A percentile compares a stretch with the other conserved stretches of the same genome.
Conservation (phyloP, 23 tunicate species). For the Ascidia mentula region DNA sequence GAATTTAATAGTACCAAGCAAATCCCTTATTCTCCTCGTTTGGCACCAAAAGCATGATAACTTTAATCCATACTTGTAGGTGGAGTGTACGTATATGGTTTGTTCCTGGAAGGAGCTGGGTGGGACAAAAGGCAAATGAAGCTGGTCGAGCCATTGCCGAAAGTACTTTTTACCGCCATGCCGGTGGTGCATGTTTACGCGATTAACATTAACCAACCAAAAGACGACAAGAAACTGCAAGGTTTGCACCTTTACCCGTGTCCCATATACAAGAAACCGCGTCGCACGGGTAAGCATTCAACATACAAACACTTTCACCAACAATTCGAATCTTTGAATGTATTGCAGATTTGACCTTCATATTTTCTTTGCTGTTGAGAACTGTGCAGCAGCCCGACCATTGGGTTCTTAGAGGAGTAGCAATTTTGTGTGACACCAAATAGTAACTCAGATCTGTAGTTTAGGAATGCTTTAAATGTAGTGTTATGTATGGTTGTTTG, state of each 20-base stretch:
- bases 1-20: no score
- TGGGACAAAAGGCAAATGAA: conserved; percentile 78
- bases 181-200: conserved; percentile 90
- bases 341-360: conserved; percentile 77
- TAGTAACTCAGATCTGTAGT: no score
- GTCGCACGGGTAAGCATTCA: conserved; percentile 54
- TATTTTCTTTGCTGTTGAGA: conserved; percentile 54
- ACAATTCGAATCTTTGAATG: no score
- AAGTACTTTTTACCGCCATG: conserved; percentile 71
- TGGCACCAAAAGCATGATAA: no score
- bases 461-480: no score
- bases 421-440: conserved; percentile 83
- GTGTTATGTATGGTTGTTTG: no score
- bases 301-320: no score
- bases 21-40: no score
- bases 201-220: conserved; percentile 67
- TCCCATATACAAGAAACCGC: conserved; percentile 84
- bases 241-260: conserved; percentile 58
- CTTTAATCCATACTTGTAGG: conserved; percentile 39
- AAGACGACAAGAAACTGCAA: conserved; percentile 63
- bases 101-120: conserved; percentile 86
- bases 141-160: conserved; percentile 70
- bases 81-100: conserved; percentile 85
- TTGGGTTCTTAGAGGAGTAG: conserved; percentile 87
- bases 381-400: conserved; percentile 72